Conservation (phyloP, 2,113 vertebrate species). For the Sula dactylatra region DNA sequence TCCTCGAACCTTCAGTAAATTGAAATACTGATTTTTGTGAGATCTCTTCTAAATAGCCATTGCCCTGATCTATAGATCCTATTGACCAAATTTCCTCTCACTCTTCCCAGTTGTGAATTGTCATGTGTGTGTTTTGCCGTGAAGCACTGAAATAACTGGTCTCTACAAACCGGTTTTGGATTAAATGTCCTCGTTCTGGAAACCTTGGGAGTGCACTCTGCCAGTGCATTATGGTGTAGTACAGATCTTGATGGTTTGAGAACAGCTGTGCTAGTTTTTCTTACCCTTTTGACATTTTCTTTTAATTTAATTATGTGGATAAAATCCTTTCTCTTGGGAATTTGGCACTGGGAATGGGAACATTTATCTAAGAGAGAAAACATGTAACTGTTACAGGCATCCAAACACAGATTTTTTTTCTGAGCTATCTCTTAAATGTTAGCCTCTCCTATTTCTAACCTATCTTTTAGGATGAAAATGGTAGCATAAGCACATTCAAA, state of each 20-base stretch:
- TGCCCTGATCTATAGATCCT: background rate
- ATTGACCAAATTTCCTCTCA: slow-evolving; percentile 13
- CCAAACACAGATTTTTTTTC: slow-evolving; percentile 21
- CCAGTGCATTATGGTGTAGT: background rate
- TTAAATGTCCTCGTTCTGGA: background rate
- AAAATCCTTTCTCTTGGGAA: background rate
- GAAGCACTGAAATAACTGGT: background rate
- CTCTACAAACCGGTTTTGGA: background rate
- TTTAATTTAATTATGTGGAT: slow-evolving; percentile 11
- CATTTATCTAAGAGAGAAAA: slow-evolving; percentile 39
- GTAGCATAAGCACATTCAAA: background rate
- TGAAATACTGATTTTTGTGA: background rate
- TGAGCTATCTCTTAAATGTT: background rate
- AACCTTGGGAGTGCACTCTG: background rate
- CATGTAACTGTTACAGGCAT: slow-evolving; percentile 12
- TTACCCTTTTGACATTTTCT: background rate
- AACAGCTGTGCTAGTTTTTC: background rate
- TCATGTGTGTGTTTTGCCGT: background rate
- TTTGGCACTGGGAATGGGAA: background rate
- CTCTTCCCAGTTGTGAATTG: background rate
- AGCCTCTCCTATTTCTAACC: background rate
- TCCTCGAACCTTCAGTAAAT: background rate
- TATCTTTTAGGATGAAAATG: background rate
- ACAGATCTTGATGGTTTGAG: background rate
- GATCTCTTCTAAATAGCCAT: background rate